These are phyloP conservation scores for Potorous gilbertii DNA, from an alignment of 2,797 vertebrate species.

Conservation along the genomic window DNA sequence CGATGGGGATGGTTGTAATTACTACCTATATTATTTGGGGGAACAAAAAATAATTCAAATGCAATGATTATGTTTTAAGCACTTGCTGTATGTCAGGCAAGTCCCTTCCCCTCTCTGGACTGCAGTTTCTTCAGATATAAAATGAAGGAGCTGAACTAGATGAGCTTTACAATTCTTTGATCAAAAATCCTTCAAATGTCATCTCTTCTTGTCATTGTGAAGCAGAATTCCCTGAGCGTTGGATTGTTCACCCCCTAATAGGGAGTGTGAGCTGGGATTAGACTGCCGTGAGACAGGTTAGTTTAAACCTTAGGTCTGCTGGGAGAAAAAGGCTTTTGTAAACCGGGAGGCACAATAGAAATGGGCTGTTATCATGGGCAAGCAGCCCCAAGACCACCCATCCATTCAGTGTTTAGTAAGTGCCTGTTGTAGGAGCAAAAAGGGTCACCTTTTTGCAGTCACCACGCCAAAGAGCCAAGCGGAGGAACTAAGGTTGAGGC, in stretches of 20 bases:
- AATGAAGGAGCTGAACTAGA: neutral
- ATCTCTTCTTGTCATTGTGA: neutral
- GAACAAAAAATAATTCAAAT: neutral
- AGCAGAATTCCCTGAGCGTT: conserved; percentile 19
- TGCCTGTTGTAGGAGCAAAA: neutral
- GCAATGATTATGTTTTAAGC: neutral
- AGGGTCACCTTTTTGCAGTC: neutral
- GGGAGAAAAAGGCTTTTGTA: neutral
- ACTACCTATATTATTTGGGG: neutral
- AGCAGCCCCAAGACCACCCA: neutral
- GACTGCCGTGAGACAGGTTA: neutral
- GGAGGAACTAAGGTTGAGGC: neutral
- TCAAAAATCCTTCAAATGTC: neutral
- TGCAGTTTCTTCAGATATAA: neutral
- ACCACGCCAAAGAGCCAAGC: neutral
- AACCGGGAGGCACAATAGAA: neutral
- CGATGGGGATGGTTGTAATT: neutral
- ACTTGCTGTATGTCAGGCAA: neutral
- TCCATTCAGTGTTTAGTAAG: neutral
- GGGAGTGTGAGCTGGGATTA: neutral
- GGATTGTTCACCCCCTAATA: conserved; percentile 44
- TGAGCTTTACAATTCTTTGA: neutral
- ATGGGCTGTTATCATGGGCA: neutral
- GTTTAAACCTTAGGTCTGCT: neutral
- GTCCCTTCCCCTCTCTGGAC: neutral